A percentile compares a stretch with the other conserved stretches of the same genome.
Evolutionary conservation across 2,888 invertebrate genomes (phyloP).

Genomic region (Doris montereyensis): DNA sequence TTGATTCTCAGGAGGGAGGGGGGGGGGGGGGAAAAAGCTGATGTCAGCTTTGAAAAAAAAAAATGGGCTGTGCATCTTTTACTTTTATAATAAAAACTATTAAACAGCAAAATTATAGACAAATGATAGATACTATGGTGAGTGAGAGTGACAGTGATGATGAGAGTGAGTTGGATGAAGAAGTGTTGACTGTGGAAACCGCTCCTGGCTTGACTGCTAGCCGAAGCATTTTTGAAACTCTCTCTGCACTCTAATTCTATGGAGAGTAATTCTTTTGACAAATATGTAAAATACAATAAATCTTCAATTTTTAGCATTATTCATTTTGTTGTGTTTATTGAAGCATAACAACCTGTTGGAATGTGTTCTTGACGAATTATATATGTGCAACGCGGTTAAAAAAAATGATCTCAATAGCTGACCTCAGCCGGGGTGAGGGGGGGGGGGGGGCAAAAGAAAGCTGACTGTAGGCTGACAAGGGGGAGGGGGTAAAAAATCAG

Average conservation of each 20-base stretch:
- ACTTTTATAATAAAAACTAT: too few species aligned
- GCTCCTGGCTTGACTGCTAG: slow-evolving; percentile 8
- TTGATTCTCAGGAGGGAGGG: too few species aligned
- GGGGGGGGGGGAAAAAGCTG: too few species aligned
- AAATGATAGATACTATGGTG: not conserved
- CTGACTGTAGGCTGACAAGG: not conserved
- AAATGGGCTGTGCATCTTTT: too few species aligned
- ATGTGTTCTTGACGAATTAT: not conserved
- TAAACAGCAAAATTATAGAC: too few species aligned
- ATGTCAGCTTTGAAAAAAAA: too few species aligned
- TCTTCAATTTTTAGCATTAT: not conserved
- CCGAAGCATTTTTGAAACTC: slow-evolving; percentile 2
- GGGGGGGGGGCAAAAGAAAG: not conserved
- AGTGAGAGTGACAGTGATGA: not conserved
- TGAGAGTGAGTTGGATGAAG: not conserved
- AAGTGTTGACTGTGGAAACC: slow-evolving; percentile 6
- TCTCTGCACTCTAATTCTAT: slow-evolving; percentile 4
- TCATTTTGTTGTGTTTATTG: not conserved
- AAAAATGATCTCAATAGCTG: not conserved
- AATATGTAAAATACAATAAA: not conserved
- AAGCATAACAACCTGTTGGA: not conserved
- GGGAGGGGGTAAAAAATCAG: not conserved
- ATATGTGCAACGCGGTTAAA: not conserved
- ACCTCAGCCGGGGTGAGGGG: not conserved
- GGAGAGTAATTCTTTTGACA: slow-evolving; percentile 7